Evolutionary conservation across 2,888 invertebrate genomes (phyloP).

Genomic region (Podotricha telesiphe): DNA sequence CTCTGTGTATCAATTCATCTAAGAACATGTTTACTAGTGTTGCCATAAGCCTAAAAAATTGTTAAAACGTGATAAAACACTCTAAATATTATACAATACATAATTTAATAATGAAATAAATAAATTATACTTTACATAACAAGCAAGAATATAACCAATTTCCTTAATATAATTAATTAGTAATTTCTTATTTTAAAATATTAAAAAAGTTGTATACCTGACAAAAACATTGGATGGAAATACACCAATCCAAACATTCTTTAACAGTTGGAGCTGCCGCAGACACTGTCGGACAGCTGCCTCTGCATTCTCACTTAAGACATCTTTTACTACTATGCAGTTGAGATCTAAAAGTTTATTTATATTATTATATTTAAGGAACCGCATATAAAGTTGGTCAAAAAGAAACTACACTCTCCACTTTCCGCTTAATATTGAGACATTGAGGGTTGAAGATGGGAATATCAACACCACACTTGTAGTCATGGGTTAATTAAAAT

Average conservation of each 20-base stretch:
- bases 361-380: too few species aligned
- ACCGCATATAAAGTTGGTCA: too few species aligned
- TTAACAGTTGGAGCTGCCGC: constrained; percentile 91
- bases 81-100: too few species aligned
- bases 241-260: constrained; percentile 94
- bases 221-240: constrained; percentile 90
- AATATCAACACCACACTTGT: too few species aligned
- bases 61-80: neutral
- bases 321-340: constrained; percentile 80
- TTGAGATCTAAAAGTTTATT: constrained; percentile 61
- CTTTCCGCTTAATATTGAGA: too few species aligned
- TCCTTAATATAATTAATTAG: too few species aligned
- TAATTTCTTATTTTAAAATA: constrained; percentile 45
- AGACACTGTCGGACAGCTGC: constrained; percentile 92
- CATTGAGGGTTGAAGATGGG: too few species aligned
- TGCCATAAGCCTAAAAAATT: constrained; percentile 71
- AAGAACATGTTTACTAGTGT: constrained; percentile 87
- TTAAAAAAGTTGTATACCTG: constrained; percentile 65
- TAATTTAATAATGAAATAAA: too few species aligned
- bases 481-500: too few species aligned
- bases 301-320: constrained; percentile 85
- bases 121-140: too few species aligned
- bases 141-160: too few species aligned
- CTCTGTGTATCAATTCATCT: constrained; percentile 86
- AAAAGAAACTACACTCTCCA: too few species aligned